Conservation (phyloP, 2,888 invertebrate species). For the Troides aeacus region DNA sequence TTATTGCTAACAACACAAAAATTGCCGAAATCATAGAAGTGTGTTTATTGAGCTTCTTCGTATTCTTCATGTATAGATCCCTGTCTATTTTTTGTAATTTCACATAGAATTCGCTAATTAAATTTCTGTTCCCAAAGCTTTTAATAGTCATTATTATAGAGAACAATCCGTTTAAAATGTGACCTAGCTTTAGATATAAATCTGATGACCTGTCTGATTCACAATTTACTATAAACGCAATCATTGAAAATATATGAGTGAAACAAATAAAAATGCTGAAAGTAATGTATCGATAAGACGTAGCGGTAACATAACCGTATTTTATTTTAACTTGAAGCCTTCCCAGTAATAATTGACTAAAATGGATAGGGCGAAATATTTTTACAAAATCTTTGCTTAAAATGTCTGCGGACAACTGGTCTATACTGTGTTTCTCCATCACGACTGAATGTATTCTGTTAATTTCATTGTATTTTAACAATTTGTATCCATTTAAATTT, state of each 20-base stretch:
- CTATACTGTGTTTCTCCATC: slow-evolving; percentile 29
- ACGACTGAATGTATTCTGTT: neutral
- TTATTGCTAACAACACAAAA: slow-evolving; percentile 22
- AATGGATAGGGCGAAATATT: slow-evolving; percentile 49
- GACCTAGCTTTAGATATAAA: slow-evolving; percentile 43
- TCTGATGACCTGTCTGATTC: slow-evolving; percentile 38
- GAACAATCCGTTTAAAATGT: slow-evolving; percentile 39
- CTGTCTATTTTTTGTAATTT: slow-evolving; percentile 60
- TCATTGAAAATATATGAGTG: slow-evolving; percentile 37
- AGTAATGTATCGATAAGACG: slow-evolving; percentile 42
- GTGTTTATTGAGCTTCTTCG: slow-evolving; percentile 40
- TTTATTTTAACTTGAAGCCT: slow-evolving; percentile 50
- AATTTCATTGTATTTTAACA: neutral
- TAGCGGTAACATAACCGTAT: slow-evolving; percentile 49
- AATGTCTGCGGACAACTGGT: slow-evolving; percentile 48
- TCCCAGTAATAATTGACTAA: slow-evolving; percentile 45
- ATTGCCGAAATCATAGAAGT: slow-evolving; percentile 32
- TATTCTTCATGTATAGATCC: slow-evolving; percentile 42
- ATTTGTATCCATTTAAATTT: slow-evolving; percentile 3
- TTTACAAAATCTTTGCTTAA: slow-evolving; percentile 54
- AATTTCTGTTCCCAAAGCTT: slow-evolving; percentile 36
- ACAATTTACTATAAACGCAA: slow-evolving; percentile 38
- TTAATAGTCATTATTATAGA: slow-evolving; percentile 41
- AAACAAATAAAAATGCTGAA: slow-evolving; percentile 46
- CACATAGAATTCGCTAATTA: slow-evolving; percentile 49